Conservation (phyloP, 2,113 vertebrate species). For the Octodon degus region DNA sequence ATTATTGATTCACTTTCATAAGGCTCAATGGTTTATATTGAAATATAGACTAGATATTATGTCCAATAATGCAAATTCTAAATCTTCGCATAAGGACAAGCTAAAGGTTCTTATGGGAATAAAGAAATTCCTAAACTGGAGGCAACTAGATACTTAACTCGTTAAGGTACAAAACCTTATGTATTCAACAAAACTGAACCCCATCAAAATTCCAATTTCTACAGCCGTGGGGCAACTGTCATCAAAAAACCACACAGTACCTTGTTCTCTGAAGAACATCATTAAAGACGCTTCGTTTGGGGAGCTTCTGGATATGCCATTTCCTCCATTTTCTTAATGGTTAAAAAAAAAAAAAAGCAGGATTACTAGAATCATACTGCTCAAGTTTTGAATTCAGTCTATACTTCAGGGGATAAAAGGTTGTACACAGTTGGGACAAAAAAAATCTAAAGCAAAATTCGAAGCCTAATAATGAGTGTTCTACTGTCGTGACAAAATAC, state of each 20-base stretch:
- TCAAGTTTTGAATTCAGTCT: constrained; percentile 14
- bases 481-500: neutral
- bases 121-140: constrained; percentile 46
- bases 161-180: constrained; percentile 39
- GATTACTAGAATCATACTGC: neutral
- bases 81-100: constrained; percentile 34
- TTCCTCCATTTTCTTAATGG: constrained; percentile 9
- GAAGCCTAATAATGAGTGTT: constrained; percentile 23
- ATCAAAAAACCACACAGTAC: constrained; percentile 29
- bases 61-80: constrained; percentile 45
- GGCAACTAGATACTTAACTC: constrained; percentile 42
- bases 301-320: neutral
- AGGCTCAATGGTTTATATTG: neutral
- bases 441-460: constrained; percentile 51
- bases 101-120: constrained; percentile 11
- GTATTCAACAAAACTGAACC: constrained; percentile 44
- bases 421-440: constrained; percentile 22
- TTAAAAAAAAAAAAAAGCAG: neutral
- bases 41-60: constrained; percentile 56
- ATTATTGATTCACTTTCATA: neutral
- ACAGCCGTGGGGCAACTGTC: neutral
- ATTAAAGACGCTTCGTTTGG: neutral
- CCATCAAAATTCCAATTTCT: constrained; percentile 51
- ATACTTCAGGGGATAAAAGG: constrained; percentile 3
- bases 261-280: constrained; percentile 20